Conservation (phyloP, 2,797 vertebrate species). For the Neosalanx taihuensis region DNA sequence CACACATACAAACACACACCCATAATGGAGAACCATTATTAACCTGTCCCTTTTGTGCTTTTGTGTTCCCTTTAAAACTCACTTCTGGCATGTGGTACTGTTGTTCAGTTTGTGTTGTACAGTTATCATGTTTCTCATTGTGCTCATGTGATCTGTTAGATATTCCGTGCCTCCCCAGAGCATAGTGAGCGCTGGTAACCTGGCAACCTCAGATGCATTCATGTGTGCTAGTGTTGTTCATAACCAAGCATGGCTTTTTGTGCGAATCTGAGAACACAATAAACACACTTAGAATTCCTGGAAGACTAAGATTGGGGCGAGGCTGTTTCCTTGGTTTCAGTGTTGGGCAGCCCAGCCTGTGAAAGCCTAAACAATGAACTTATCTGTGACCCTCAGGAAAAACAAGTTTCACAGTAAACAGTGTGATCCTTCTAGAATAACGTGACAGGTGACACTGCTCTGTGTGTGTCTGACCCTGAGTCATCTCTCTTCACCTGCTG, state of each 20-base stretch:
- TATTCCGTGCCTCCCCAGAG: constrained; percentile 3
- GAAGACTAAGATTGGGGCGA: constrained; percentile 39
- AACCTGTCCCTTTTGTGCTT: neutral
- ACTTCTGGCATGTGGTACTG: neutral
- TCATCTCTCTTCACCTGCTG: constrained; percentile 20
- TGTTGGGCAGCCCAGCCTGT: constrained; percentile 59
- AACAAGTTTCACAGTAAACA: constrained; percentile 11
- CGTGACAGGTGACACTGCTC: neutral
- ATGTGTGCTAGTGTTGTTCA: constrained; percentile 2
- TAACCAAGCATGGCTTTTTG: constrained; percentile 26
- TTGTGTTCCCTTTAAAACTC: neutral
- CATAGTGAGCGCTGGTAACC: neutral
- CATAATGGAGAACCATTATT: neutral
- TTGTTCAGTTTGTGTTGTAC: neutral
- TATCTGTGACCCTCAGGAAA: no score
- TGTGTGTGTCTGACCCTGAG: constrained; percentile 22
- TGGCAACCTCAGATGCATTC: constrained; percentile 22
- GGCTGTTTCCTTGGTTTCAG: constrained; percentile 40
- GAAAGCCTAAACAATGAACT: constrained; percentile 14
- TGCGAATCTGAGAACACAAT: constrained; percentile 42
- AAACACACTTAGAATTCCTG: constrained; percentile 55
- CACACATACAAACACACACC: no score
- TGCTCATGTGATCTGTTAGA: neutral
- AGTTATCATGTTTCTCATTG: neutral
- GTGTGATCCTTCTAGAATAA: constrained; percentile 34